A percentile compares a stretch with the other conserved stretches of the same genome.
phyloP scores from a whole-genome alignment of 2,113 vertebrate genomes.

The Progne subis region DNA sequence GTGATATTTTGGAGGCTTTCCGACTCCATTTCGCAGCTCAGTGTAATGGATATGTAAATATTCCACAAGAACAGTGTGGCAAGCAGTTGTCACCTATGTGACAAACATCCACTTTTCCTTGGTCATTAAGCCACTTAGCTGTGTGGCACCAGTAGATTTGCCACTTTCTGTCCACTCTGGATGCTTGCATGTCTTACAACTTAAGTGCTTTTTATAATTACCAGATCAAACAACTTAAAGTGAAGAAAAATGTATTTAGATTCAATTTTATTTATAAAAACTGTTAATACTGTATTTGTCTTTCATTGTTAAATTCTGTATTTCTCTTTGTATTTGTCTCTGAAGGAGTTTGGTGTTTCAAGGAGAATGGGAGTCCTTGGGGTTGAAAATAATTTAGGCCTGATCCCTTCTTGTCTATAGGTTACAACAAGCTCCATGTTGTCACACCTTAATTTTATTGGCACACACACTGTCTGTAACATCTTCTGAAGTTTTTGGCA shows the following conservation, averaged over 20 bases:
- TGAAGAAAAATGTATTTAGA: neutral
- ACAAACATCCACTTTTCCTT: neutral
- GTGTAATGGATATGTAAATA: neutral
- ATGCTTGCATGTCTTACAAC: rapidly evolving
- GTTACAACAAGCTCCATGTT: neutral
- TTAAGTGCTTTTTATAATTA: neutral
- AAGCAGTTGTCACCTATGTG: neutral
- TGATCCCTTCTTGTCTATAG: neutral
- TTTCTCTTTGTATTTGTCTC: neutral
- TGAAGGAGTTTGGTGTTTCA: neutral
- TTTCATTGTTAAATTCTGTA: neutral
- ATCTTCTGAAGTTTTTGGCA: neutral
- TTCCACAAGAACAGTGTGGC: neutral
- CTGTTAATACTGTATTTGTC: neutral
- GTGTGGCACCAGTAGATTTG: neutral
- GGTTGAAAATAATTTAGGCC: neutral
- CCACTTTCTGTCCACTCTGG: neutral
- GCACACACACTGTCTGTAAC: neutral
- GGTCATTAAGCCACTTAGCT: neutral
- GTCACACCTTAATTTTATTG: neutral
- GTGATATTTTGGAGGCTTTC: slow-evolving; percentile 11
- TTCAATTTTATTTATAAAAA: neutral
- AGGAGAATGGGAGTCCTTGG: neutral
- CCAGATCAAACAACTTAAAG: neutral
- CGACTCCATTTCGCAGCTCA: neutral